Conservation (phyloP, 2,113 vertebrate genomes). For the Tragelaphus strepsiceros region DNA sequence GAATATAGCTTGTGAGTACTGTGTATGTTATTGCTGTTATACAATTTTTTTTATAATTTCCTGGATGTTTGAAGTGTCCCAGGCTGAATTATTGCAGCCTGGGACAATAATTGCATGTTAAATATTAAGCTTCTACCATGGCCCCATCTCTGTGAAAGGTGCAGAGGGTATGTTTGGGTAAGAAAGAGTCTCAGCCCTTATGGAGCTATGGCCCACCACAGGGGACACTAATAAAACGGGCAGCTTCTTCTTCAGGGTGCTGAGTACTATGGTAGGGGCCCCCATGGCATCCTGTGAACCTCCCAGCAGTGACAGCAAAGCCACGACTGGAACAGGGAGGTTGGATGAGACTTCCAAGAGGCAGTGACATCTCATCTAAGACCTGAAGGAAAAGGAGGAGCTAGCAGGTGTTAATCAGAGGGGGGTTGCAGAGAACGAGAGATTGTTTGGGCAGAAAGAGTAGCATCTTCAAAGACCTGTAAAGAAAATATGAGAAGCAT, state of each 20-base stretch:
- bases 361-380: neutral
- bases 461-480: neutral
- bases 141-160: neutral
- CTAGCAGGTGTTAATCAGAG: neutral
- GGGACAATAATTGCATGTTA: neutral
- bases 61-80: neutral
- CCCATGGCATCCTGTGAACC: rapidly evolving
- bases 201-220: neutral
- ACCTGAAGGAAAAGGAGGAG: neutral
- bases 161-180: neutral
- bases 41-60: neutral
- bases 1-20: neutral
- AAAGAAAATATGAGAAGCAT: neutral
- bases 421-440: neutral
- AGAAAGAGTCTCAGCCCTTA: neutral
- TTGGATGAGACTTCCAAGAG: neutral
- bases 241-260: neutral
- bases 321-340: neutral
- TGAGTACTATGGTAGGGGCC: neutral
- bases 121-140: neutral
- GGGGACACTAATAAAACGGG: neutral
- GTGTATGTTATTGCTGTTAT: neutral
- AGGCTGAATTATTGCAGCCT: neutral
- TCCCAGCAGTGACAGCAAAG: neutral
- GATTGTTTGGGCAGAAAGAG: neutral